Conservation (phyloP, 2,797 vertebrate genomes). For the Poeciliopsis turneri region DNA sequence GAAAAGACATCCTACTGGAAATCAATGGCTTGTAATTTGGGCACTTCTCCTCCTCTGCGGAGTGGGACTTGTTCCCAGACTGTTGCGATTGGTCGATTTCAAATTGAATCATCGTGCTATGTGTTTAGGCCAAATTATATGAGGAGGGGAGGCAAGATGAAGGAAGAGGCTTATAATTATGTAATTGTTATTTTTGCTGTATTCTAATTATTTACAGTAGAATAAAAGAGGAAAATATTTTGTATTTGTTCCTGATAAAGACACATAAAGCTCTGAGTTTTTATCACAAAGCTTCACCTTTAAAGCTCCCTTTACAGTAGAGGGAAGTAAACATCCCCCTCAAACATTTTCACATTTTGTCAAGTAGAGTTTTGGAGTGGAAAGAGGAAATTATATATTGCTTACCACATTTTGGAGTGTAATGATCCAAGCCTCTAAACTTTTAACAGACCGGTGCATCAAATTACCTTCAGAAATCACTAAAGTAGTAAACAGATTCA, state of each 20-base stretch:
- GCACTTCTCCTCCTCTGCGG: slow-evolving; percentile 53
- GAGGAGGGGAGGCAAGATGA: slow-evolving; percentile 43
- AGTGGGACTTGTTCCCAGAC: slow-evolving; percentile 54
- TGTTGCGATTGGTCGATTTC: slow-evolving; percentile 57
- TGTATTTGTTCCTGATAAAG: background rate
- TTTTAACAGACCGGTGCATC: background rate
- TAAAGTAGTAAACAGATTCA: background rate
- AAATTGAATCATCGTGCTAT: slow-evolving; percentile 65
- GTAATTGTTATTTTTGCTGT: slow-evolving; percentile 8
- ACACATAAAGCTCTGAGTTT: background rate
- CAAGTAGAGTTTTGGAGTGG: background rate
- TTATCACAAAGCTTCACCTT: too few relatives aligned
- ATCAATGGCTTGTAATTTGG: slow-evolving; percentile 79
- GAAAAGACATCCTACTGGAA: slow-evolving; percentile 72
- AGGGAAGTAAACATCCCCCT: background rate
- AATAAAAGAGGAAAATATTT: background rate
- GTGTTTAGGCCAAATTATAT: slow-evolving; percentile 61
- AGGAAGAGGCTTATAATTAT: slow-evolving; percentile 46
- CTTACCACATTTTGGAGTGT: background rate
- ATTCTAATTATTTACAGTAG: slow-evolving; percentile 31
- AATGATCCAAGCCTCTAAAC: background rate
- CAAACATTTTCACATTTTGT: background rate
- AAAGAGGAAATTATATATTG: background rate
- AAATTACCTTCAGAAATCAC: background rate
- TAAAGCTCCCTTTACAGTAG: background rate